Evolutionary conservation across 2,888 invertebrate genomes (phyloP), one percentile per base, ranked within the genome.

Genomic region (Hyposoter didymator): DNA sequence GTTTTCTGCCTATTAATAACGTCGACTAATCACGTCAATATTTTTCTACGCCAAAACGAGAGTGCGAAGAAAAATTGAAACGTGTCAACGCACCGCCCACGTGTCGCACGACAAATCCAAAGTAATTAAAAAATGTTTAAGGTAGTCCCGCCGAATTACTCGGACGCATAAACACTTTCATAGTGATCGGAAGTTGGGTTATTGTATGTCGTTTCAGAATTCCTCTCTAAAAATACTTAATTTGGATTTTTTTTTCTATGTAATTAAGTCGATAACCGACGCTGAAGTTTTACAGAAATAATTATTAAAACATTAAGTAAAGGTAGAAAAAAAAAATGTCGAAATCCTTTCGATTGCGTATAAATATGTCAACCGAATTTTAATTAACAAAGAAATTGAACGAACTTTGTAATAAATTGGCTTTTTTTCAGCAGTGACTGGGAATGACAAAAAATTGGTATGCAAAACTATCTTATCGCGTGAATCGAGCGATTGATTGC

Each of bases 401-500:
- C 19, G 73, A 81, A 78, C 78, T 73, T 74, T 45, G 66, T 78
- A 84, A 84, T 78, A 78, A 78, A 84, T 72, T 62, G 66, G 43
- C 49, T 84, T 76, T 73, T 47, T 73, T 47, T 55, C 59, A 66
- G 22, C 19, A 35, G 35, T 0, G 17, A 8, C 32, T 64, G 28
- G 6, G 62, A 10, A 73, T 62, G 19, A 35, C 70, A 19, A 52
- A 52, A 39, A 70, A 67, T 73, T 72, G 22, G 12, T 3, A 39
- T 22, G 47, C 39, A 35, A 47, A 55, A 69, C 55, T 67, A 88
- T 84, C 84, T 91, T 92, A 91, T 92, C 91, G 79, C 78, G 79
- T 82, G 88, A 88, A 91, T 92, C 92, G 87, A 88, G 89, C 88
- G 90, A 91, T 92, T 91, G 91, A 92, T 90, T 89, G 79, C 84